Evolutionary conservation across 1,140 invertebrate species (phyloP), one percentile per base, ranked within the genome.

Genomic region (Akabosia matsudoensis): DNA sequence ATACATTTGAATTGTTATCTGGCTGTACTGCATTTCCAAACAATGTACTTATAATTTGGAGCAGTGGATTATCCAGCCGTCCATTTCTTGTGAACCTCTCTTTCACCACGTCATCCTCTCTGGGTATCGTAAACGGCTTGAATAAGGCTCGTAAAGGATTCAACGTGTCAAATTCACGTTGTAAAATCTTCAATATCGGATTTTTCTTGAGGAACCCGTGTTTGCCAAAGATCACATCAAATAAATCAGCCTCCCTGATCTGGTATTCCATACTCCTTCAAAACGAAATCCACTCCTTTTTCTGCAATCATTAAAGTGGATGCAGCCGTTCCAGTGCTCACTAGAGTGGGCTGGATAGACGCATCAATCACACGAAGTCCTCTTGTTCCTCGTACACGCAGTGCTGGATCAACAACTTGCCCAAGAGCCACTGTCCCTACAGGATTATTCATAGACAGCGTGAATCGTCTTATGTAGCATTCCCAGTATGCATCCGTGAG

Each of bases 401-500:
- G 24, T 7, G 1, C 13, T 4, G 22, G 85, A 83, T 95, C 93
- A 81, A 87, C 88, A 0, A 86, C 81, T 0, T 91, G 90, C 13
- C 93, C 93, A 93, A 96, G 95, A 84, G 92, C 93, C n/a, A 90
- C 89, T 0, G 92, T 72, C 24, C 85, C 84, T 0, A 82, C 82
- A 0, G 84, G 84, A 79, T 85, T 85, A 82, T 94, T 95, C 77
- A 95, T 92, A 2, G 93, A 95, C 91, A 94, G 93, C 0, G 92
- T 91, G 72, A 93, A 92, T 26, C 92, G 92, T n/a, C 92, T 85
- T 16, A 93, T 92, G 81, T 93, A 90, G 82, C 93, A 95, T 82
- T 93, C 93, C 86, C 93, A 90, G 81, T 94, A 95, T 2, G 88
- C 88, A 78, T 95, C 93, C 0, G 90, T 90, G 18, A 88, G 89